Conservation (phyloP, 1,140 invertebrate genomes). For the Drosophila pallidifrons region DNA sequence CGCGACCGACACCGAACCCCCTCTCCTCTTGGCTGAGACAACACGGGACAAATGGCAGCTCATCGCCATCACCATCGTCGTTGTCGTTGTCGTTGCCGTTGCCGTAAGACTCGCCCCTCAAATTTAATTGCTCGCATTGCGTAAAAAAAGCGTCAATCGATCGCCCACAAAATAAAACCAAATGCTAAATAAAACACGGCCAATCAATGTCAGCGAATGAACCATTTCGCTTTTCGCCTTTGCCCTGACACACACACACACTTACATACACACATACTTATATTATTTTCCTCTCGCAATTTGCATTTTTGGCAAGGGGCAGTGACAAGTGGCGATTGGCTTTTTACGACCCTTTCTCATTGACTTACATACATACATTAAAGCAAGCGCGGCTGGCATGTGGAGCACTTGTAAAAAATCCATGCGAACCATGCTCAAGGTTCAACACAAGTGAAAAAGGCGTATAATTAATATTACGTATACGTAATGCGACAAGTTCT, state of each 20-base stretch:
- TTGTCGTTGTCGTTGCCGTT: background rate
- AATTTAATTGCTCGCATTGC: constrained; percentile 66
- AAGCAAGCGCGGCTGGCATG: no score
- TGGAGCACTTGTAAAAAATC: no score
- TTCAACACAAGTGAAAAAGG: no score
- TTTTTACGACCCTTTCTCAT: background rate
- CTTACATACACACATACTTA: background rate
- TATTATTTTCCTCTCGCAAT: constrained; percentile 20
- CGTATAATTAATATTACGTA: no score
- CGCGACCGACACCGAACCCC: constrained; percentile 15
- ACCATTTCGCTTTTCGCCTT: constrained; percentile 16
- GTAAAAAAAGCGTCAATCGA: constrained; percentile 20
- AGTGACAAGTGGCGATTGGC: constrained; percentile 12
- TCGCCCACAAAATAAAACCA: constrained; percentile 18
- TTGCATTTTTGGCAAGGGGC: constrained; percentile 12
- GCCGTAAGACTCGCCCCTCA: constrained; percentile 47
- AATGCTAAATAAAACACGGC: constrained; percentile 54
- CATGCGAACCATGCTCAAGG: no score
- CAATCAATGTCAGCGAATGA: constrained; percentile 68
- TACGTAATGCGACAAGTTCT: no score
- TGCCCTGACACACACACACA: background rate
- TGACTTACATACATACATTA: background rate
- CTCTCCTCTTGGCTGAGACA: constrained; percentile 1
- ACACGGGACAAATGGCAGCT: constrained; percentile 49
- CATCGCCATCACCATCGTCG: background rate